phyloP scores from a whole-genome alignment of 1,140 invertebrate species.

The Heliothis virescens region DNA sequence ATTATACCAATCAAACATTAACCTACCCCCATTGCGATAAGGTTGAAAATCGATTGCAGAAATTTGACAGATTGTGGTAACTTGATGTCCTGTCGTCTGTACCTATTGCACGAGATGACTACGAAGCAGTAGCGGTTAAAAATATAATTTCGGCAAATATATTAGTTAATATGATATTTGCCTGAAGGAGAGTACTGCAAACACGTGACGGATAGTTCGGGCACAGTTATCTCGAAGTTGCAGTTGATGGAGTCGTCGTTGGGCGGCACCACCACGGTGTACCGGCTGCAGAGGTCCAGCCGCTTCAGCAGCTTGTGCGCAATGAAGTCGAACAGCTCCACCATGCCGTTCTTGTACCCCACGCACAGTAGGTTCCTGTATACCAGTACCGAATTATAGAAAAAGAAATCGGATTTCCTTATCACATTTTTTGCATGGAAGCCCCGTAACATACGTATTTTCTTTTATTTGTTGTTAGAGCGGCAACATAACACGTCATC shows the following conservation, averaged over 20 bases:
- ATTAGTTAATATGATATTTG: conserved; percentile 47
- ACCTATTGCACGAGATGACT: too few relatives aligned
- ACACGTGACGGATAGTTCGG: conserved; percentile 74
- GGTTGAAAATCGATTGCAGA: too few relatives aligned
- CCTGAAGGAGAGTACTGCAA: conserved; percentile 85
- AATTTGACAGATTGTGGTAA: too few relatives aligned
- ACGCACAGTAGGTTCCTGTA: conserved; percentile 68
- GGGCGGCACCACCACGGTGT: conserved; percentile 67
- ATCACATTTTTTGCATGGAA: too few relatives aligned
- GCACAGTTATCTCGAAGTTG: conserved; percentile 62
- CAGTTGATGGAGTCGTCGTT: conserved; percentile 71
- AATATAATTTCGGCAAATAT: background rate
- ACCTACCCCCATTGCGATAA: too few relatives aligned
- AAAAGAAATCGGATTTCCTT: too few relatives aligned
- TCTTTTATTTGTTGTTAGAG: too few relatives aligned
- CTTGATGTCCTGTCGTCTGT: too few relatives aligned
- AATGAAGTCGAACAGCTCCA: conserved; percentile 81
- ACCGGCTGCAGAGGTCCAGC: conserved; percentile 66
- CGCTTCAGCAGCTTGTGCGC: conserved; percentile 72
- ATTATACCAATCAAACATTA: too few relatives aligned
- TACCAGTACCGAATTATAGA: conserved; percentile 2
- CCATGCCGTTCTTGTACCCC: conserved; percentile 79
- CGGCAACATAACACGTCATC: too few relatives aligned
- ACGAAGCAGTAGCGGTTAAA: background rate
- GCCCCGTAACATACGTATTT: too few relatives aligned